Percentiles rank a stretch among this genome's conserved stretches.
Evolutionary conservation across 2,888 invertebrate genomes (phyloP).

Genomic region (Exocentrus adspersus): DNA sequence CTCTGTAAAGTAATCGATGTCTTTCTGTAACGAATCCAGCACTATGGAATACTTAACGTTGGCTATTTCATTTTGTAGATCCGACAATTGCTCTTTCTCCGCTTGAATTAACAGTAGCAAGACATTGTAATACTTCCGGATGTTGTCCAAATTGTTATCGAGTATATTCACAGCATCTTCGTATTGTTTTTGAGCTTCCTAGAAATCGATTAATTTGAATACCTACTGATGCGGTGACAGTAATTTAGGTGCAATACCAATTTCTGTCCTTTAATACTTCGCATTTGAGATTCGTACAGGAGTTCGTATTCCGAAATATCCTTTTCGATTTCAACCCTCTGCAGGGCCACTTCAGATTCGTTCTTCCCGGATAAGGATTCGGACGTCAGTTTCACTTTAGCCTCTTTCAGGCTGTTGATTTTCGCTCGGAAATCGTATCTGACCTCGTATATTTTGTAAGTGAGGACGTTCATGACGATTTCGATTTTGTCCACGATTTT

Average conservation of each 20-base stretch:
- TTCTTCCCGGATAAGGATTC: conserved; percentile 22
- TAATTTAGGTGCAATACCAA: conserved; percentile 38
- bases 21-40: conserved; percentile 44
- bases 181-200: conserved; percentile 52
- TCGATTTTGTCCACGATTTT: conserved; percentile 52
- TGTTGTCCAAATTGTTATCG: conserved; percentile 46
- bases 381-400: conserved; percentile 43
- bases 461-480: conserved; percentile 50
- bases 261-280: conserved; percentile 50
- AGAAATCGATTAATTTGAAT: conserved; percentile 11
- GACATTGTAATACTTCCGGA: conserved; percentile 46
- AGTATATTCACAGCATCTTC: conserved; percentile 46
- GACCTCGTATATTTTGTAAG: conserved; percentile 54
- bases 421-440: conserved; percentile 48
- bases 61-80: conserved; percentile 46
- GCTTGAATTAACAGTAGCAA: conserved; percentile 50
- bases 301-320: conserved; percentile 50
- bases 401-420: conserved; percentile 47
- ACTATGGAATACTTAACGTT: conserved; percentile 43
- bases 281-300: conserved; percentile 47
- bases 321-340: conserved; percentile 49
- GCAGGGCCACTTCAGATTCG: conserved; percentile 42
- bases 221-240: background rate
- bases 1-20: conserved; percentile 46
- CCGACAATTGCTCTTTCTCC: conserved; percentile 44